These are phyloP conservation scores for Bradypus variegatus DNA, from an alignment of 2,797 vertebrate genomes.

Conservation along the genomic window DNA sequence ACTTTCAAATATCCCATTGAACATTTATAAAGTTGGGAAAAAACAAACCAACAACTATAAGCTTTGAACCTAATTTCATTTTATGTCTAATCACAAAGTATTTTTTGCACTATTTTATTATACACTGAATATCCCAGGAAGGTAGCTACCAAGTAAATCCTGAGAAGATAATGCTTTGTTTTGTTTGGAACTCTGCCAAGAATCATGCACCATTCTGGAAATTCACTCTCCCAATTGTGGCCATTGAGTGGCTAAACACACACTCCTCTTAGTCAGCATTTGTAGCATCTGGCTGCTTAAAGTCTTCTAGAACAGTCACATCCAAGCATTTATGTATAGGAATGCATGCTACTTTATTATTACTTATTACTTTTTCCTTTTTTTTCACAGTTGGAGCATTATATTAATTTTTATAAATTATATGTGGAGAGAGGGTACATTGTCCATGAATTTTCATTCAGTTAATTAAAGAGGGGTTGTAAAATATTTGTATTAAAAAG, in stretches of 20 bases:
- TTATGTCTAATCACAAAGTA: background rate
- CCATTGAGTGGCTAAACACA: background rate
- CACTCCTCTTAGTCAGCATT: background rate
- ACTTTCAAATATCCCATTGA: background rate
- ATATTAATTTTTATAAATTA: background rate
- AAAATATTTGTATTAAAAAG: background rate
- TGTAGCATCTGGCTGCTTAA: background rate
- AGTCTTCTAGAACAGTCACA: background rate
- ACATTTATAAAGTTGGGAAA: background rate
- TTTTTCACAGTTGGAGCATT: background rate
- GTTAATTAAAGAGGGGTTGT: background rate
- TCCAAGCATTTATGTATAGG: background rate
- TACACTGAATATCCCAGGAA: background rate
- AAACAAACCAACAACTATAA: background rate
- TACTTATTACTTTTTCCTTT: background rate
- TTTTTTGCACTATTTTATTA: background rate
- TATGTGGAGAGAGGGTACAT: background rate
- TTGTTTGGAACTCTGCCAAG: background rate
- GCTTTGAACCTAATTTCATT: background rate
- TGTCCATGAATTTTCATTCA: background rate
- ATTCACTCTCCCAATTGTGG: background rate
- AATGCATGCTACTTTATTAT: background rate
- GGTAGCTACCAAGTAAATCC: background rate
- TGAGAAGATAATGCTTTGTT: background rate
- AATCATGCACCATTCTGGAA: background rate